Evolutionary conservation across 2,888 invertebrate species (phyloP), one percentile per base, ranked within the genome.

Genomic region (Bellardia pandia): DNA sequence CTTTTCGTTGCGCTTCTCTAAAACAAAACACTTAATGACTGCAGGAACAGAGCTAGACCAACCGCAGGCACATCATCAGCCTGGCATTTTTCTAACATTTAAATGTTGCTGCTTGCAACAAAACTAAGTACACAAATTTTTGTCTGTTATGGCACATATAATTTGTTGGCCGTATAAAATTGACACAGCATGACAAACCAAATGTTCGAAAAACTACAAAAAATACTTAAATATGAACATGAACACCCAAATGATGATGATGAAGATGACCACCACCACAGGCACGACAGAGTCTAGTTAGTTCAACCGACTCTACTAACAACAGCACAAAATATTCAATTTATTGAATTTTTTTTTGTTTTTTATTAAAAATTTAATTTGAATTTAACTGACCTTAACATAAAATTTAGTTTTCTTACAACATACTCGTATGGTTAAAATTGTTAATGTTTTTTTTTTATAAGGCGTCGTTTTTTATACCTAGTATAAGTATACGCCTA

Each of bases 111-210:
- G n/a, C 30, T 71, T 30, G 8, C n/a, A 30, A 60, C 48, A 45
- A 7, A 14, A 16, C 4, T 14, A 16, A 56, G 40, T 53, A 2
- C 56, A 56, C 13, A 56, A 56, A 13, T 14, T 51, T 3, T 14
- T 51, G 13, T 51, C 13, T 51, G 85, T 78, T 74, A 84, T 81
- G 84, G 72, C 77, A 78, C 74, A 75, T 78, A 60, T 66, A 58
- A 71, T 81, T 77, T 86, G 80, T 84, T 87, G 87, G 78, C 85
- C 81, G 85, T 81, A 87, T 78, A 78, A 69, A 87, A 87, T 87
- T 85, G 87, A 78, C 68, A 81, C 87, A 85, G 87, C 87, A 69
- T 87, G 81, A 81, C 86, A 81, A 81, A 81, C 81, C 72, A 83
- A 86, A 79, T 53, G 64, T 40, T 11, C 56, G 4, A 33, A 33